Conservation (phyloP, 1,140 invertebrate genomes). For the Pollicipes pollicipes region DNA sequence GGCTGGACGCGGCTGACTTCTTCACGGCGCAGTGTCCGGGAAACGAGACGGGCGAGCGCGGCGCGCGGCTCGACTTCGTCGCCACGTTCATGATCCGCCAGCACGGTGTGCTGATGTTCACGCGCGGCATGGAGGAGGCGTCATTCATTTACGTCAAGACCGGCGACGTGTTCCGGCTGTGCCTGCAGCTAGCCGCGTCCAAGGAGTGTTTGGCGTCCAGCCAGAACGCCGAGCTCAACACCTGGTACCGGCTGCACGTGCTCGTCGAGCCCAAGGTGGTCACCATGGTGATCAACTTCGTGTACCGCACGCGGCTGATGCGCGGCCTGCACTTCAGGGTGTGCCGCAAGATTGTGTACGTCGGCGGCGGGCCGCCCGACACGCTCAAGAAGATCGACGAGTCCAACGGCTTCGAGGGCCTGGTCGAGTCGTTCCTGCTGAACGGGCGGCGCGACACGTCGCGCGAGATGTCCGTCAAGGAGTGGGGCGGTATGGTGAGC, state of each 20-base stretch:
- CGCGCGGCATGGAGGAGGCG: background rate
- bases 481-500: background rate
- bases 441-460: background rate
- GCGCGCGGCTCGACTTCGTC: background rate
- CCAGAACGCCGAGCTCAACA: background rate
- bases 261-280: background rate
- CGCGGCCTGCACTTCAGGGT: background rate
- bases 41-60: background rate
- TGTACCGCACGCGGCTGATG: background rate
- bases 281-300: background rate
- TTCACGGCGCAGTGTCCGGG: background rate
- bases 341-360: background rate
- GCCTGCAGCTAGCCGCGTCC: background rate
- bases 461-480: background rate
- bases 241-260: conserved; percentile 3
- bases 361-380: background rate
- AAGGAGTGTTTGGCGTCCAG: background rate
- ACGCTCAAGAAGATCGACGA: background rate
- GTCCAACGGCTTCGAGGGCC: background rate
- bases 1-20: background rate
- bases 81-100: background rate
- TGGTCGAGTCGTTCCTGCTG: background rate
- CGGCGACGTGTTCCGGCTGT: background rate
- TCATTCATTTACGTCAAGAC: background rate
- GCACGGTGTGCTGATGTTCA: background rate